phyloP scores from a whole-genome alignment of 2,888 invertebrate species.

The Busseola fusca region DNA sequence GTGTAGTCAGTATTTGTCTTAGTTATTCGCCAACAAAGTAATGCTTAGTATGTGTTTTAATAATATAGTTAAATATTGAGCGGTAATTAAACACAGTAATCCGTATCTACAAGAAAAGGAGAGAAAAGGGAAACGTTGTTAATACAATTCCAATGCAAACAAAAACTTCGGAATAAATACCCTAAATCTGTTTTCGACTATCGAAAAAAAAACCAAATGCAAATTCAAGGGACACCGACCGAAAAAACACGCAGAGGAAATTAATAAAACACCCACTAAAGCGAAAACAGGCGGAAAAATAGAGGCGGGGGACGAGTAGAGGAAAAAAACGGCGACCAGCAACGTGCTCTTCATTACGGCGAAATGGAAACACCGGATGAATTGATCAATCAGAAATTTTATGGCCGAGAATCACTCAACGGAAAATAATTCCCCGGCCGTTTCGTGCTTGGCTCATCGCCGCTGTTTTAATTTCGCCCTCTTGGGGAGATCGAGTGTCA shows the following conservation, averaged over 20 bases:
- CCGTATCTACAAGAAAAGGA: not conserved
- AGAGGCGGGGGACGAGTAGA: slow-evolving; percentile 74
- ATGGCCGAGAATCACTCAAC: slow-evolving; percentile 88
- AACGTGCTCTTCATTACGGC: slow-evolving; percentile 86
- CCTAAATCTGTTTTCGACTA: slow-evolving; percentile 79
- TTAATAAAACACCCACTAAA: slow-evolving; percentile 88
- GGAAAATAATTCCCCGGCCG: slow-evolving; percentile 87
- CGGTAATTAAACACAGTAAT: not conserved
- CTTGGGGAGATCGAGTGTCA: slow-evolving; percentile 88
- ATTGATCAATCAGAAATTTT: slow-evolving; percentile 89
- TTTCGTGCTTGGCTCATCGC: slow-evolving; percentile 86
- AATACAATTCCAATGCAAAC: slow-evolving; percentile 36
- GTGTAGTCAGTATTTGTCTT: not conserved
- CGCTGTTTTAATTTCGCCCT: slow-evolving; percentile 88
- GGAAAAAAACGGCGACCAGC: slow-evolving; percentile 77
- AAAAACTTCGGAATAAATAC: slow-evolving; percentile 50
- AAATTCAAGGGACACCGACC: slow-evolving; percentile 64
- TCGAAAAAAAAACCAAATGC: slow-evolving; percentile 64
- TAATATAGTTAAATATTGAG: not conserved
- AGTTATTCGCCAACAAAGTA: no score
- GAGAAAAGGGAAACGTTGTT: not conserved
- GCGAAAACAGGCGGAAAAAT: slow-evolving; percentile 87
- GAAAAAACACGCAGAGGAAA: slow-evolving; percentile 74
- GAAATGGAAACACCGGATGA: slow-evolving; percentile 86
- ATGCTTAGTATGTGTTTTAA: not conserved